Evolutionary conservation across 2,113 vertebrate genomes (phyloP), one percentile per base, ranked within the genome.

Genomic region (Hippocampus zosterae): DNA sequence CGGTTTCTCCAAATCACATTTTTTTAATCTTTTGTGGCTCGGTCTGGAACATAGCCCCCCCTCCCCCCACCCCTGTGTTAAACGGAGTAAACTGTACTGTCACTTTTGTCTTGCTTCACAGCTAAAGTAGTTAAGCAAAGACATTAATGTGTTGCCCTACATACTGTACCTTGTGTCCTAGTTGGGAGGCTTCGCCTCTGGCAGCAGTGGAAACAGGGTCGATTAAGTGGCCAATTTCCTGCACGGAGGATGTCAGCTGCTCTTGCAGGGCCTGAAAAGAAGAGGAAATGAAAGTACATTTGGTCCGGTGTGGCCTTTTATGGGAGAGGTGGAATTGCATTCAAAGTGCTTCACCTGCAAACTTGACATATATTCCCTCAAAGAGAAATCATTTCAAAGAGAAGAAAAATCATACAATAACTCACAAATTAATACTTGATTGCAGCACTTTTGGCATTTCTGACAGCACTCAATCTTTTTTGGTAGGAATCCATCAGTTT

Each of bases 141-240:
- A 80, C 77, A 85, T 88, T 78, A 84, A 71, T 66, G 82, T 60
- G 29, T 56, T 82, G 85, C 25, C 71, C 85, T 75, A 77, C 27
- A 78, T 60, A 33, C 23, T 15, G 83, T 25, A 98, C 97, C 96
- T 98, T 99, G 87, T 98, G 97, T 60, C 97, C 97, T 75, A 99
- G 94, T 89, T 99, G 97, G 64, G 97, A 96, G 29, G 97, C 97
- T 81, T 99, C 97, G 74, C 97, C 97, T 11, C 95, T 92, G 61
- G 97, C 96, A 16, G 95, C 96, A 0, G 95, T 99, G 69, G 94
- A 94, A 71, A 98, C 94, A 42, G 97, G 97, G 84, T 98, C 96
- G 2, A 99, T 96, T 53, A 99, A 94, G 79, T 98, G 93, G 2
- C 97, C 96, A 12, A 99, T 98, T 85, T 99, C 97, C 84, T 99